A percentile compares a stretch with the other conserved stretches of the same genome.
Evolutionary conservation across 2,797 vertebrate species (phyloP).

Genomic region (Falco concolor): DNA sequence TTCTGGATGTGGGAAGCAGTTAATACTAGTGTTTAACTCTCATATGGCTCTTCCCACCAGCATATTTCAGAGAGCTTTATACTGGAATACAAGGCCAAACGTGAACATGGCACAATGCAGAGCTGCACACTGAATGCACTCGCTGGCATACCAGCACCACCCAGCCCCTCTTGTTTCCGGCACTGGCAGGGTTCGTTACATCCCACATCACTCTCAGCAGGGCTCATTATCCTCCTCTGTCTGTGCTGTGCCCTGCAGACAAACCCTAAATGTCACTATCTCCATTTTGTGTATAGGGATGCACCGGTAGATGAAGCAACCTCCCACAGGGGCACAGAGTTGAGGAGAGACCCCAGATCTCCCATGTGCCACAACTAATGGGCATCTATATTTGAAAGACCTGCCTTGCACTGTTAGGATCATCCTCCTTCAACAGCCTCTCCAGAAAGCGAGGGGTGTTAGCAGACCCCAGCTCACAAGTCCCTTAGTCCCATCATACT

Average conservation of each 20-base stretch:
- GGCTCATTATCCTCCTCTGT: not conserved
- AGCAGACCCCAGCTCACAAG: accelerated
- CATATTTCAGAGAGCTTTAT: not conserved
- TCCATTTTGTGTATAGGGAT: not conserved
- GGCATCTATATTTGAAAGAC: not conserved
- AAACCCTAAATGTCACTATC: not conserved
- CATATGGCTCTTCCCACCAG: not conserved
- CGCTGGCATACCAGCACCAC: accelerated
- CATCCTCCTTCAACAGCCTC: not conserved
- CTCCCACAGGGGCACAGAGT: accelerated
- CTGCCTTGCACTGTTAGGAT: not conserved
- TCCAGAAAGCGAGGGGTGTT: not conserved
- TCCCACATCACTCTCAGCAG: not conserved
- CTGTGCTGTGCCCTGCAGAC: not conserved
- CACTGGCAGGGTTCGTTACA: not conserved
- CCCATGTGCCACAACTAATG: not conserved
- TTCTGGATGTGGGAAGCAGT: not conserved
- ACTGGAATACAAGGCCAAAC: not conserved
- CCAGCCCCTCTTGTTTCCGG: not conserved
- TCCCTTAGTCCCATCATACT: not conserved
- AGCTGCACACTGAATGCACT: not conserved
- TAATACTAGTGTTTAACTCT: not conserved
- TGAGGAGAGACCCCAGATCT: not conserved
- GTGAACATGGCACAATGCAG: not conserved
- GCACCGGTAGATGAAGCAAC: not conserved